Evolutionary conservation across 2,113 vertebrate species (phyloP).

Genomic region (Pionites leucogaster): DNA sequence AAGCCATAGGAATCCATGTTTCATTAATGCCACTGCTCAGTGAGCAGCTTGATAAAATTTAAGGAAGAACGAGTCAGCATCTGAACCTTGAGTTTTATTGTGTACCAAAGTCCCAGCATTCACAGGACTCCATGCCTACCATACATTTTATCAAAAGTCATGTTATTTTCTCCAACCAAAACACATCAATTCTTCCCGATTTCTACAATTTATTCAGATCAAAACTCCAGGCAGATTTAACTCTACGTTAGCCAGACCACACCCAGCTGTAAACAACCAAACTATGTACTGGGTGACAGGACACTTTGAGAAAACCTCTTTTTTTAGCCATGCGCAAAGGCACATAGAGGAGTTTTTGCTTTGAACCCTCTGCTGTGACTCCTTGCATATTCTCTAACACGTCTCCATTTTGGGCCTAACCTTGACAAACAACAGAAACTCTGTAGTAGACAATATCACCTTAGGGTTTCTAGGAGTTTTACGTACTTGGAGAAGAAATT

Average conservation of each 20-base stretch:
- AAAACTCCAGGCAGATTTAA: background rate
- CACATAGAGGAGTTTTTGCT: background rate
- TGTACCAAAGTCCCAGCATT: background rate
- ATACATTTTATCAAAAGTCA: background rate
- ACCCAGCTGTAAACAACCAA: background rate
- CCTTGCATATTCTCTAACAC: background rate
- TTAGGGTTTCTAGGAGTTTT: background rate
- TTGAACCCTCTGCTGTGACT: background rate
- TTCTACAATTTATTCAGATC: background rate
- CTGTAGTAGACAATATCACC: background rate
- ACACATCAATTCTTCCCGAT: background rate
- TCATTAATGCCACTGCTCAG: background rate
- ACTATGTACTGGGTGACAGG: rapidly evolving
- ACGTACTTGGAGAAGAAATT: background rate
- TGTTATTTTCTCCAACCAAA: background rate
- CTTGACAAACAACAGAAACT: background rate
- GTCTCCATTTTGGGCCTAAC: background rate
- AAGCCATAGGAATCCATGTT: background rate
- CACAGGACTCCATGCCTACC: background rate
- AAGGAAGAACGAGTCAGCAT: background rate
- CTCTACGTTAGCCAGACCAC: background rate
- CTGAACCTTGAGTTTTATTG: background rate
- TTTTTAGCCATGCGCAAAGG: background rate
- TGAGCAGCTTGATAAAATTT: background rate
- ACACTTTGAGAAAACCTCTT: background rate